Conservation (phyloP, 23 tunicate genomes). For the Ascidia mentula region DNA sequence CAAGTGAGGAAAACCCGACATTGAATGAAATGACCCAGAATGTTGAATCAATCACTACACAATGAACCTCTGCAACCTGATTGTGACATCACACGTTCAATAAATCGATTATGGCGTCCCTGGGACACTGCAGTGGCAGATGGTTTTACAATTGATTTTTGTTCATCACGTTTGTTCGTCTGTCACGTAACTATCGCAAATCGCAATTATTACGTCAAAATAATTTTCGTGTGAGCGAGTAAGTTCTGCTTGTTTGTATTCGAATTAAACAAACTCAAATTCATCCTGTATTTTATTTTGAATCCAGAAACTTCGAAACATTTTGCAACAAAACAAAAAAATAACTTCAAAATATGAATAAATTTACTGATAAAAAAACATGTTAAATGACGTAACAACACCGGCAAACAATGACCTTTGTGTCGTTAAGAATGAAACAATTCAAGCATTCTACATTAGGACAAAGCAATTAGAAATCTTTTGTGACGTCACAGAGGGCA, state of each 20-base stretch:
- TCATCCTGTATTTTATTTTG: conserved; percentile 3
- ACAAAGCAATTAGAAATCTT: not conserved
- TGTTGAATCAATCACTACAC: not conserved
- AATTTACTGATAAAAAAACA: not conserved
- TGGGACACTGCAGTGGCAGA: too few relatives aligned
- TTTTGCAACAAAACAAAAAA: not conserved
- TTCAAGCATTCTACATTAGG: not conserved
- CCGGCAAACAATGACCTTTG: not conserved
- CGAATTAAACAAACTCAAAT: too few relatives aligned
- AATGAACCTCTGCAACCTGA: not conserved
- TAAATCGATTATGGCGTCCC: not conserved
- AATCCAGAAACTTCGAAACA: not conserved
- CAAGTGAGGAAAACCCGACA: too few relatives aligned
- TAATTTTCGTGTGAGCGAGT: too few relatives aligned
- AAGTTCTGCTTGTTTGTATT: too few relatives aligned
- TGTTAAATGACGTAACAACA: not conserved
- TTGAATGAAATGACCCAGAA: too few relatives aligned
- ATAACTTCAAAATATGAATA: not conserved
- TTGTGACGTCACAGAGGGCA: conserved; percentile 5
- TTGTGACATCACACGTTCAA: not conserved
- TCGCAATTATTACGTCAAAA: too few relatives aligned
- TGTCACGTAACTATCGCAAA: too few relatives aligned
- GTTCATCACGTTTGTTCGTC: too few relatives aligned
- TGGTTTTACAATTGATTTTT: too few relatives aligned
- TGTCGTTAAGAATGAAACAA: not conserved